Percentiles rank a stretch among this genome's conserved stretches.
phyloP scores from a whole-genome alignment of 2,888 invertebrate species.

The Nephrotoma guestfalica region DNA sequence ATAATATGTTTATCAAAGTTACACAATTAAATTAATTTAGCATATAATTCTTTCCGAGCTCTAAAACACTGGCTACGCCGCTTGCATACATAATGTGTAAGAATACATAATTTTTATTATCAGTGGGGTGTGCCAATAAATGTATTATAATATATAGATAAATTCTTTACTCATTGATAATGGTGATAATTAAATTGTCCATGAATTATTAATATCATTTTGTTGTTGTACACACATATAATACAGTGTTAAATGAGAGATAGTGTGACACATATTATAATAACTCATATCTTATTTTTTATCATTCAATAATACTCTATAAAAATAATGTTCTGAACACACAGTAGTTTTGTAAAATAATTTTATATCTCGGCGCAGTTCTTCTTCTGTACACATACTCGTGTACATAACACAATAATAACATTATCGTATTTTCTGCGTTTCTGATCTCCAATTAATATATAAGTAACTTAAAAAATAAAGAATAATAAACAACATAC shows the following conservation, averaged over 20 bases:
- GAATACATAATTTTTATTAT: not conserved
- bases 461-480: not conserved
- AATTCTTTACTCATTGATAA: not conserved
- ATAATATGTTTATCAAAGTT: not conserved
- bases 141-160: not conserved
- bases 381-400: not conserved
- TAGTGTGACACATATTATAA: not conserved
- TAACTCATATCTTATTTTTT: not conserved
- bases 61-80: not conserved
- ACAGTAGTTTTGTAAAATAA: not conserved
- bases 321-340: not conserved
- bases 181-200: not conserved
- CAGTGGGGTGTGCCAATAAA: not conserved
- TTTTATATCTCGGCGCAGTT: not conserved
- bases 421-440: not conserved
- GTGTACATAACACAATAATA: too few species aligned
- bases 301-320: not conserved
- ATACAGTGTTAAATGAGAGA: not conserved
- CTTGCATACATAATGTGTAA: not conserved
- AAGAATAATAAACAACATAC: not conserved
- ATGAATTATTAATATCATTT: not conserved
- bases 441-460: not conserved
- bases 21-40: not conserved
- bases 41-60: not conserved
- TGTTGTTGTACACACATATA: not conserved